phyloP scores from a whole-genome alignment of 2,888 invertebrate species.

The Macropis europaea region DNA sequence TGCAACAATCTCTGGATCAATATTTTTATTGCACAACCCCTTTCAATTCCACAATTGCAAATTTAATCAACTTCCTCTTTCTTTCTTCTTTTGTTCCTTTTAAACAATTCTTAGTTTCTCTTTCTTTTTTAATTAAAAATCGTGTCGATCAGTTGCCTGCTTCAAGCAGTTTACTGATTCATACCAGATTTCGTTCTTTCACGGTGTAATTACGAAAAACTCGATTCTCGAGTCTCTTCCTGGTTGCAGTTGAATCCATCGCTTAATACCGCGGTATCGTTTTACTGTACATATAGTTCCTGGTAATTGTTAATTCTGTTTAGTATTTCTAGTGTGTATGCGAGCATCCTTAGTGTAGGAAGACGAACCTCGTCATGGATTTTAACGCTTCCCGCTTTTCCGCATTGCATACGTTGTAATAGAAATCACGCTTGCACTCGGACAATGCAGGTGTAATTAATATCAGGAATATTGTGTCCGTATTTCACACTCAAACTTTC shows the following conservation, averaged over 20 bases:
- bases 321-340: conserved; percentile 13
- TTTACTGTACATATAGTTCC: conserved; percentile 42
- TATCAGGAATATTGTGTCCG: neutral
- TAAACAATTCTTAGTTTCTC: no score
- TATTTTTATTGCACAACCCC: no score
- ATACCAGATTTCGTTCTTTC: neutral
- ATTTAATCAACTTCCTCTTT: no score
- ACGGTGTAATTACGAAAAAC: neutral
- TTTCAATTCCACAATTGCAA: no score
- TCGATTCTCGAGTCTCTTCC: neutral
- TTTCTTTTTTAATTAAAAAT: no score
- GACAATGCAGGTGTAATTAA: conserved; percentile 20
- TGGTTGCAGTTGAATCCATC: conserved; percentile 8
- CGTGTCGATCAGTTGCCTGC: neutral
- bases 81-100: no score
- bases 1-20: no score
- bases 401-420: conserved; percentile 24
- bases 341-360: neutral
- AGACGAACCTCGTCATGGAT: conserved; percentile 34
- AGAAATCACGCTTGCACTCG: conserved; percentile 22
- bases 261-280: conserved; percentile 38
- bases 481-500: neutral
- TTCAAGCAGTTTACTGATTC: neutral
- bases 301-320: conserved; percentile 36
- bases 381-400: conserved; percentile 42